Evolutionary conservation across 2,113 vertebrate species (phyloP), one percentile per base, ranked within the genome.

Genomic region (Sphyrna mokarran): DNA sequence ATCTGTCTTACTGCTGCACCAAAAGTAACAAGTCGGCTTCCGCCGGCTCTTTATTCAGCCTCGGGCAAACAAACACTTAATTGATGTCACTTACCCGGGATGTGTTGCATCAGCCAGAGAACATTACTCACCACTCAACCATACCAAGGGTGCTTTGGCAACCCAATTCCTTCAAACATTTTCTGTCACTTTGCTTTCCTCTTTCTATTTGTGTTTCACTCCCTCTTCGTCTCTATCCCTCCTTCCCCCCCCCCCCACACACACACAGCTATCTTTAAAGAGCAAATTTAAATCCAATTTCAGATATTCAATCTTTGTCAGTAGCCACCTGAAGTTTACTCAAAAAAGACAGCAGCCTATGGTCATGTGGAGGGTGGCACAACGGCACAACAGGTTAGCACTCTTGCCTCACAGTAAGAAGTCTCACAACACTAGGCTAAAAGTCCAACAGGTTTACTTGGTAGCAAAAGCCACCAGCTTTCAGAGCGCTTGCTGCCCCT

Each of bases 61-160:
- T 14, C 69, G 40, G 68, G 94, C 68, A 95, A 95, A 95, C 68
- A 72, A 54, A 95, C 20, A 48, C 40, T 48, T 69, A 10, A 23
- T 72, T 95, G 66, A 72, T 95, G 94, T 48, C 37, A 95, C 68
- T 43, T 43, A 48, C 40, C 29, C 40, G 43, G 93, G 37, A 16
- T 72, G 68, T 72, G 68, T 95, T 95, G 94, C 94, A 95, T 95
- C 94, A 95, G 68, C 94, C 94, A 76, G 66, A 9, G 14, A 72
- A 11, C 2, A 43, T 95, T 43, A 95, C 68, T 72, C 40, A 26
- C 26, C 69, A 95, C 40, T 95, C 43, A 26, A 48, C 10, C 26
- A 22, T 37, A n/a, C 22, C 37, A 13, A 14, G 40, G 5, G 22
- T 72, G 43, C 43, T 95, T 72, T 23, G 43, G 11, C 91, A 69